Evolutionary conservation across 1,140 invertebrate species (phyloP), one percentile per base, ranked within the genome.

Genomic region (Drosophila trapezifrons): DNA sequence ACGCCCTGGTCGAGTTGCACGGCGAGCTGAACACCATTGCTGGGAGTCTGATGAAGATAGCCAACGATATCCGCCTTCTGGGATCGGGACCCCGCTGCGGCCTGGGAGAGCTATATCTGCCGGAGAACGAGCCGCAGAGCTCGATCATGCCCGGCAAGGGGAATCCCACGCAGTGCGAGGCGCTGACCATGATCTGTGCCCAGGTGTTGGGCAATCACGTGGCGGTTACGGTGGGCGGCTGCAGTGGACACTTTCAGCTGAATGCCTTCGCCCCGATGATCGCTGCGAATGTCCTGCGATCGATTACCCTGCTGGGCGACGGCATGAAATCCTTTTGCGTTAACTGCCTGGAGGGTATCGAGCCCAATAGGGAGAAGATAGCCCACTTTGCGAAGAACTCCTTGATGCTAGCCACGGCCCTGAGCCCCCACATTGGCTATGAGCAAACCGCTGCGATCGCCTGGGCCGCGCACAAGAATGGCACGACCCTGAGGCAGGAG

Each of bases 121-220:
- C 99, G 0, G 98, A 99, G 93, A 99, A 99, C 92, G 99, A 99
- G 92, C 98, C 98, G 3, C 98, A 98, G 8, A 98, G 96, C 81
- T 98, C 97, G 10, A 99, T 99, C 72, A 99, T 99, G 99, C 99
- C 99, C 42, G 98, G 98, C 3, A 99, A 99, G 93, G 97, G 99
- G 2, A 99, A 99, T 93, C 99, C 99, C 35, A 99, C 98, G 0
- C 99, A 99, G 91, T 99, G 98, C 92, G 99, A 99, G 93, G 96
- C 98, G 0, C 93, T 99, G 13, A 99, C 98, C 0, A 99, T 99
- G 99, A 96, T 99, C 4, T 97, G 97, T 38, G 97, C 98, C 35
- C 99, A 99, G 93, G 97, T 99, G 17, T 99, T 99, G 96, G 98
- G 98, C 25, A 99, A 99, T 93, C 97, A 99, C 90, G 97, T 98